Evolutionary conservation across 1,140 invertebrate genomes (phyloP).

Genomic region (Phymorhynchus buccinoides): DNA sequence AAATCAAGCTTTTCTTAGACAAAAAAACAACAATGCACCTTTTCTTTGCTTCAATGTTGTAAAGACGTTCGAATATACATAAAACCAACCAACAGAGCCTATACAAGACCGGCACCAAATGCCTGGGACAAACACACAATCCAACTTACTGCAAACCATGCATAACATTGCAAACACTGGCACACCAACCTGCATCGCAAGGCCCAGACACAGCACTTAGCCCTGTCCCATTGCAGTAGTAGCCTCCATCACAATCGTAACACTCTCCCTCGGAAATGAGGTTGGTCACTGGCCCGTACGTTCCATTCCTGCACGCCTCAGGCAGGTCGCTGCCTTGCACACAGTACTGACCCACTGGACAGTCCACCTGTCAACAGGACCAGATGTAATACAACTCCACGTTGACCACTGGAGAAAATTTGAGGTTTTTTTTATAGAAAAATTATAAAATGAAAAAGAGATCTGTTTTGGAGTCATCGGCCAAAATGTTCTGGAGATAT

Average conservation of each 20-base stretch:
- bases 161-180: too few species aligned
- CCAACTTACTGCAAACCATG: background rate
- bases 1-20: too few species aligned
- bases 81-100: too few species aligned
- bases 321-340: slow-evolving; percentile 61
- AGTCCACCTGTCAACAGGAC: slow-evolving; percentile 55
- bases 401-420: too few species aligned
- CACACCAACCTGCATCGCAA: slow-evolving; percentile 64
- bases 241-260: slow-evolving; percentile 63
- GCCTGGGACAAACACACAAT: background rate
- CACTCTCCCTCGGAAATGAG: slow-evolving; percentile 60
- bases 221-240: slow-evolving; percentile 69
- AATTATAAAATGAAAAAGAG: too few species aligned
- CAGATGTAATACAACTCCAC: too few species aligned
- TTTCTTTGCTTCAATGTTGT: too few species aligned
- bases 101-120: background rate
- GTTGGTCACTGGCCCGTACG: slow-evolving; percentile 54
- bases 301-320: slow-evolving; percentile 66
- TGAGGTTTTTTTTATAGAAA: too few species aligned
- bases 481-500: too few species aligned
- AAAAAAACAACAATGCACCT: too few species aligned
- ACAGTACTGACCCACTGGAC: slow-evolving; percentile 68
- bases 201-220: slow-evolving; percentile 56
- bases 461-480: too few species aligned
- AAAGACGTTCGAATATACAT: too few species aligned